phyloP scores from a whole-genome alignment of 2,113 vertebrate species.

The Strix aluco region DNA sequence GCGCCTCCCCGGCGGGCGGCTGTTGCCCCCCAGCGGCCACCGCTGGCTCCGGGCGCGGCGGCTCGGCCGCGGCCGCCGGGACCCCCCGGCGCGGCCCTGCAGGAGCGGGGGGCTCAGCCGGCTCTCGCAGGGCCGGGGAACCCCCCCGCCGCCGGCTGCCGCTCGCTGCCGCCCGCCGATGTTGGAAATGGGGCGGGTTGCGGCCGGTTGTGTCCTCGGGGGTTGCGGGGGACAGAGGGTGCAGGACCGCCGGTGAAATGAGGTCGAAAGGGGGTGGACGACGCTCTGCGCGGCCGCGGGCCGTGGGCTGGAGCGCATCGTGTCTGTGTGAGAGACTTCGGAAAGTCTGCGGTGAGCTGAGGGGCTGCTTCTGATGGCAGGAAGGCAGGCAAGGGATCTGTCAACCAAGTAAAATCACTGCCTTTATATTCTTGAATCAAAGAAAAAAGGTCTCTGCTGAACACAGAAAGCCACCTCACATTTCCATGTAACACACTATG shows the following conservation, averaged over 20 bases:
- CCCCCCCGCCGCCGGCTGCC: too few relatives aligned
- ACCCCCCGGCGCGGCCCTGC: background rate
- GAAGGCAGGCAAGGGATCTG: background rate
- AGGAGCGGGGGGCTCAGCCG: too few relatives aligned
- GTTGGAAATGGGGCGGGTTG: background rate
- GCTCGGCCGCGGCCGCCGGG: background rate
- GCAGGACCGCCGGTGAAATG: background rate
- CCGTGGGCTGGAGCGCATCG: too few relatives aligned
- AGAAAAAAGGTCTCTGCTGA: background rate
- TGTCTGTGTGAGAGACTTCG: background rate
- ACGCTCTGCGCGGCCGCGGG: too few relatives aligned
- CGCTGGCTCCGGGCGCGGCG: background rate
- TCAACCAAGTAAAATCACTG: background rate
- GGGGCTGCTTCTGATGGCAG: background rate
- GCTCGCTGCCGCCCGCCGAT: background rate
- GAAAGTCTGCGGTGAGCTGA: background rate
- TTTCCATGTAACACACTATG: background rate
- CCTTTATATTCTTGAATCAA: background rate
- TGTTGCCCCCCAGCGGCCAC: conserved; percentile 58
- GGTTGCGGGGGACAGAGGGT: background rate
- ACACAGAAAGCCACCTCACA: background rate
- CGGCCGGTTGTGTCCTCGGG: background rate
- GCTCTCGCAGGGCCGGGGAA: too few relatives aligned
- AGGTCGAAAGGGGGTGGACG: background rate
- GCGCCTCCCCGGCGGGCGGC: background rate